Evolutionary conservation across 2,888 invertebrate genomes (phyloP).

Genomic region (Sympetrum striolatum): DNA sequence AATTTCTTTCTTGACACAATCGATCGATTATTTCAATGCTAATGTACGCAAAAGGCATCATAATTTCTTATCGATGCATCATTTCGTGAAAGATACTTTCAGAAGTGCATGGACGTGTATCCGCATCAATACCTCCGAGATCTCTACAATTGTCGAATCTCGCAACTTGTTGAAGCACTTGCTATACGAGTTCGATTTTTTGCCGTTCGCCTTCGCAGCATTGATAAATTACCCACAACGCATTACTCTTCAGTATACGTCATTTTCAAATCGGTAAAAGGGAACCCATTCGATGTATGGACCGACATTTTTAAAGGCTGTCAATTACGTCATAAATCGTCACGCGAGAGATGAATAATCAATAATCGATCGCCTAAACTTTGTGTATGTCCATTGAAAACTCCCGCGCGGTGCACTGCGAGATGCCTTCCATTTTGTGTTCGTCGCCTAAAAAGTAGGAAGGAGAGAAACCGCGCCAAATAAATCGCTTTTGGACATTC

Average conservation of each 20-base stretch:
- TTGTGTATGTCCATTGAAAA: neutral
- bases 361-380: neutral
- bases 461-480: neutral
- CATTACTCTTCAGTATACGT: conserved; percentile 18
- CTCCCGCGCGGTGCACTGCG: neutral
- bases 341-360: conserved; percentile 36
- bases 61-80: neutral
- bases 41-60: neutral
- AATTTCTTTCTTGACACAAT: too few species aligned
- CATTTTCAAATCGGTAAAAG: conserved; percentile 21
- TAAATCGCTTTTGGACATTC: neutral
- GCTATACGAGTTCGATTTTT: conserved; percentile 15
- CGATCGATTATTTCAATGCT: neutral
- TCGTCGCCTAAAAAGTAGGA: neutral
- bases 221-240: conserved; percentile 25
- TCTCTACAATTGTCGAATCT: neutral
- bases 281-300: conserved; percentile 27
- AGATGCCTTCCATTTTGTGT: neutral
- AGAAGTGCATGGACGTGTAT: neutral
- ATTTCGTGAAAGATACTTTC: neutral
- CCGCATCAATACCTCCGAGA: neutral
- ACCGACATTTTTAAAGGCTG: conserved; percentile 40
- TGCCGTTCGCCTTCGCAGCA: neutral
- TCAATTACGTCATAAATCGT: conserved; percentile 40
- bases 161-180: neutral